Evolutionary conservation across 2,113 vertebrate genomes (phyloP).

Genomic region (Anguilla rostrata): DNA sequence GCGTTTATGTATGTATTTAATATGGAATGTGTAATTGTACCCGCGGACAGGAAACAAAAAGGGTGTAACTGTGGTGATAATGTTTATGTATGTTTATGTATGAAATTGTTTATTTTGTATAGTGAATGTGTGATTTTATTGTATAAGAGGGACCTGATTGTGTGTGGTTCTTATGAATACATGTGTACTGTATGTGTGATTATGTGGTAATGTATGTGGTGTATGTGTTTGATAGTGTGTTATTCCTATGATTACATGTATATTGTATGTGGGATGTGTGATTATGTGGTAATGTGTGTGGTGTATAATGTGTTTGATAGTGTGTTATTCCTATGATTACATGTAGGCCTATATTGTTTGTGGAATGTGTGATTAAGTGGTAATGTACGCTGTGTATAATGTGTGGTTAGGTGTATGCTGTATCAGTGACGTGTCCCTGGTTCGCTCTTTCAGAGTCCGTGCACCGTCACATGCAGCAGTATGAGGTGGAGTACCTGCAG

Average conservation of each 20-base stretch:
- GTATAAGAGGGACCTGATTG: background rate
- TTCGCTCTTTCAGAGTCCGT: constrained; percentile 75
- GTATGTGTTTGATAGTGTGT: too few species aligned
- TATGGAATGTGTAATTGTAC: background rate
- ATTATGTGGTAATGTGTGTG: background rate
- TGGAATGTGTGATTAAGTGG: too few species aligned
- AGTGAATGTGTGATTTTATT: background rate
- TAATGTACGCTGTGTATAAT: background rate
- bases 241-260: too few species aligned
- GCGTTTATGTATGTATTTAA: background rate
- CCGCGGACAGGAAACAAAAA: too few species aligned
- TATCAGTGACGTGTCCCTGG: background rate
- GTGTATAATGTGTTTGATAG: background rate
- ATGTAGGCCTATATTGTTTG: too few species aligned
- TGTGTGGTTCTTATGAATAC: background rate
- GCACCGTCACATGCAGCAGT: constrained; percentile 85
- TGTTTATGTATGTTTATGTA: too few species aligned
- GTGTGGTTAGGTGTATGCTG: background rate
- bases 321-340: too few species aligned
- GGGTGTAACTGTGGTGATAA: too few species aligned
- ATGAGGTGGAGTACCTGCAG: constrained; percentile 90
- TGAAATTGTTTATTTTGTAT: background rate
- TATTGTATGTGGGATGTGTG: background rate
- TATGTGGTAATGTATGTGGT: too few species aligned
- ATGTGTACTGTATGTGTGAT: background rate